Conservation (phyloP, 2,113 vertebrate genomes). For the Rafetus swinhoei region DNA sequence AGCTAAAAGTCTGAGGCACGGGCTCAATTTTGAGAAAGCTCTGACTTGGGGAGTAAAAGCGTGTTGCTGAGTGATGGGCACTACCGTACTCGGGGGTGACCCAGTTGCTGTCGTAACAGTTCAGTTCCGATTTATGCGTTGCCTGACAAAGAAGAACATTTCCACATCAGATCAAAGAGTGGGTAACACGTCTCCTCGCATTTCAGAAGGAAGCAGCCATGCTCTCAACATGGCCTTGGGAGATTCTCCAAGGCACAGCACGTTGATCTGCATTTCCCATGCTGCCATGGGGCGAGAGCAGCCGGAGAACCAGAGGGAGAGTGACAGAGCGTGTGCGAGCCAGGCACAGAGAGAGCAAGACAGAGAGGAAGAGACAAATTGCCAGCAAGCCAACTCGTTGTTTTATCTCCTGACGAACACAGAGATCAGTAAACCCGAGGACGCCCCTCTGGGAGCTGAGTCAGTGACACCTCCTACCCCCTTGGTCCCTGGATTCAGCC, state of each 20-base stretch:
- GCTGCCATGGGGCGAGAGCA: background rate
- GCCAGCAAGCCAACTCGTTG: background rate
- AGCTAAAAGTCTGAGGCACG: background rate
- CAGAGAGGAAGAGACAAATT: background rate
- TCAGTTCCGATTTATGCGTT: background rate
- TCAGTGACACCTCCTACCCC: background rate
- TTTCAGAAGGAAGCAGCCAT: background rate
- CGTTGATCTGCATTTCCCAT: background rate
- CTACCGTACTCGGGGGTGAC: background rate
- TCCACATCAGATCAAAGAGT: conserved; percentile 58
- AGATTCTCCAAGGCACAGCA: background rate
- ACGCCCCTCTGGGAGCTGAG: background rate
- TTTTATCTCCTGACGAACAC: accelerated
- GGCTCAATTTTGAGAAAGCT: conserved; percentile 61
- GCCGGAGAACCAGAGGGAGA: background rate
- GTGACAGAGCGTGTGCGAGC: background rate
- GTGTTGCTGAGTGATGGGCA: background rate
- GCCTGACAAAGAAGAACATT: conserved; percentile 41
- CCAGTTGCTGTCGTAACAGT: conserved; percentile 25
- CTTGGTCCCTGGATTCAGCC: background rate
- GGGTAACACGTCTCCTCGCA: conserved; percentile 21
- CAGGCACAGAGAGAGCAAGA: background rate
- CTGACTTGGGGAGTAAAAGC: conserved; percentile 61
- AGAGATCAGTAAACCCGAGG: background rate
- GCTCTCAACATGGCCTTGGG: background rate